Evolutionary conservation across 2,113 vertebrate species (phyloP).

Genomic region (Ammodytes marinus): DNA sequence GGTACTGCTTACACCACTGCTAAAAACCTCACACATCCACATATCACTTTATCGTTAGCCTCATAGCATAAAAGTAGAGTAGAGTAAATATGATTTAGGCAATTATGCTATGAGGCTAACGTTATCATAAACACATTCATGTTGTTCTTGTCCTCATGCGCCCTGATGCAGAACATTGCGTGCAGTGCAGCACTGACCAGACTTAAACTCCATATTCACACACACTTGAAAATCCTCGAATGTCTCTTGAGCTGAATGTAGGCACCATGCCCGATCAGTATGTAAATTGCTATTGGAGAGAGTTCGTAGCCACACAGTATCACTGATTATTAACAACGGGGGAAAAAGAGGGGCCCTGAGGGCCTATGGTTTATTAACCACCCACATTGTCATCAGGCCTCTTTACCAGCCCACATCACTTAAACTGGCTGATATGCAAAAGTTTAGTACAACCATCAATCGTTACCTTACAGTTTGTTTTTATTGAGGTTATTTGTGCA

Average conservation of each 20-base stretch:
- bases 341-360: constrained; percentile 49
- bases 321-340: constrained; percentile 56
- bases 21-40: background rate
- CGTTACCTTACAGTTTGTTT: background rate
- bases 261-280: constrained; percentile 49
- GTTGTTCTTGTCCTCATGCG: background rate
- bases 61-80: no score
- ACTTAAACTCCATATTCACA: constrained; percentile 26
- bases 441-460: constrained; percentile 10
- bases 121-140: background rate
- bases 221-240: constrained; percentile 60
- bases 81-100: no score
- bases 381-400: constrained; percentile 48
- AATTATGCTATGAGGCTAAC: no score
- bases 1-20: no score
- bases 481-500: constrained; percentile 8
- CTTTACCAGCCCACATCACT: constrained; percentile 4
- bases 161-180: constrained; percentile 22
- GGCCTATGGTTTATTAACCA: constrained; percentile 59
- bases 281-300: constrained; percentile 58
- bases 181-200: constrained; percentile 9
- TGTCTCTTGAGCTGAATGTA: constrained; percentile 54
- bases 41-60: background rate
- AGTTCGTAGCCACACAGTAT: constrained; percentile 50
- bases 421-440: background rate